Base-by-base conservation (phyloP, 1,140 invertebrate species). In the Gryllus bimaculatus region DNA sequence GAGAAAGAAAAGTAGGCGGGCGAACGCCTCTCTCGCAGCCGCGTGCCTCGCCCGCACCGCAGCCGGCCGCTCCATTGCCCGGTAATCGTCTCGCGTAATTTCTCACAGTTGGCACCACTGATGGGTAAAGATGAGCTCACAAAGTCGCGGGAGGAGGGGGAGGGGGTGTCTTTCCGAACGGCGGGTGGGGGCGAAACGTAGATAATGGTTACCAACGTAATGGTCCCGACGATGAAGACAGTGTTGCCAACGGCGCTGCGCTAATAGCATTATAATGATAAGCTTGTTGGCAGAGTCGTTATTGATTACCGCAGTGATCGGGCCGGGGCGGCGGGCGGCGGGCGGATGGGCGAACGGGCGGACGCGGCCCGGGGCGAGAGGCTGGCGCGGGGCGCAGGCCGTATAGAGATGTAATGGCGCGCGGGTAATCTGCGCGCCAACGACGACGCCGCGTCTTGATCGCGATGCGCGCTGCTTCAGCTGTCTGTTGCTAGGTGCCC, bases 181-280 rank as follows among this genome's bases (percentile, higher is more conserved):
- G 54, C 18, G 54, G 54, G 54, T 18, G 54, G 54, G 54, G 54
- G 54, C 54, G 18, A 66, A 66, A 66, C 54, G 54, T 66, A 66
- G 10, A 66, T 66, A 66, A 66, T 66, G 54, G 54, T 18, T 66
- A 18, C 54, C 54, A 66, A 66, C 54, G 54, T 66, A 66, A 66
- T 66, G 54, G 54, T 66, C 54, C 54, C 54, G 54, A 66, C 54
- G 54, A 66, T 66, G 54, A 66, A 66, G 54, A 66, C 54, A 66
- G 54, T 66, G 54, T 66, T 66, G 54, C 54, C 54, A 66, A 66
- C 54, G 54, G 54, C 54, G 54, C 10, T 66, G 54, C 54, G 54
- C 54, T 66, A 66, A 66, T 66, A 66, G 54, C 54, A 66, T 66
- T 66, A 66, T 66, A 66, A 66, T 66, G 54, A 66, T 66, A 66